Evolutionary conservation across 2,888 invertebrate genomes (phyloP).

Genomic region (Paralinhomoeus sp.): DNA sequence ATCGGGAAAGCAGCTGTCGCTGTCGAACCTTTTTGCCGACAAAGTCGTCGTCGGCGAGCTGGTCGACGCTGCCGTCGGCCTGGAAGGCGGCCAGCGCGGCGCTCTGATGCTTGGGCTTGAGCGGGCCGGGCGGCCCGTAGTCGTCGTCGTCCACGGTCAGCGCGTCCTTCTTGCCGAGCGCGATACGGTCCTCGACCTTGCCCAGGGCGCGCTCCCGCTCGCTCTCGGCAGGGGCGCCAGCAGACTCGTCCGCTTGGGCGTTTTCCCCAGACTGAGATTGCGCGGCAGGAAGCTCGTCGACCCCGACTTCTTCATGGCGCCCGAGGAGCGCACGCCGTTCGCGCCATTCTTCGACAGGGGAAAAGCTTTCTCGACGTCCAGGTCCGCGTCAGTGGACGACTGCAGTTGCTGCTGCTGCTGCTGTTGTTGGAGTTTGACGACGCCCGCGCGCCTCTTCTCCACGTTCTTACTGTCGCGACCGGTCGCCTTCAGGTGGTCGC

Average conservation of each 20-base stretch:
- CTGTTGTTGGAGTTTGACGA: too few species aligned
- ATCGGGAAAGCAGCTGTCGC: too few species aligned
- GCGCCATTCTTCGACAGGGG: background rate
- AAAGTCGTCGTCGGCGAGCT: too few species aligned
- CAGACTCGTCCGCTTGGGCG: too few species aligned
- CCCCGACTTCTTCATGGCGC: background rate
- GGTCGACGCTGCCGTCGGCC: too few species aligned
- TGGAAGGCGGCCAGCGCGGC: too few species aligned
- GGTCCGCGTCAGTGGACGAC: background rate
- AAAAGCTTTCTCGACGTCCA: background rate
- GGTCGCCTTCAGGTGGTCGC: background rate
- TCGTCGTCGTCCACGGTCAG: background rate
- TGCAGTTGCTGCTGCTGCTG: background rate
- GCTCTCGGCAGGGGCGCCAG: too few species aligned
- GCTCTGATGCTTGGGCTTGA: background rate
- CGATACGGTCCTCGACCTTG: background rate
- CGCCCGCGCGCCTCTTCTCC: too few species aligned
- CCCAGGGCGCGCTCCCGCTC: background rate
- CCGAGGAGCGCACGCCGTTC: too few species aligned
- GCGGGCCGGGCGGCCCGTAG: background rate
- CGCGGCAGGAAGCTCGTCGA: background rate
- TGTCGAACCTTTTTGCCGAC: too few species aligned
- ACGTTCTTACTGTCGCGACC: background rate
- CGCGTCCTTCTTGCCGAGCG: background rate
- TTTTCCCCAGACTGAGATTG: background rate